Evolutionary conservation across 2,797 vertebrate species (phyloP).

Genomic region (Gymnoscopelus braueri): DNA sequence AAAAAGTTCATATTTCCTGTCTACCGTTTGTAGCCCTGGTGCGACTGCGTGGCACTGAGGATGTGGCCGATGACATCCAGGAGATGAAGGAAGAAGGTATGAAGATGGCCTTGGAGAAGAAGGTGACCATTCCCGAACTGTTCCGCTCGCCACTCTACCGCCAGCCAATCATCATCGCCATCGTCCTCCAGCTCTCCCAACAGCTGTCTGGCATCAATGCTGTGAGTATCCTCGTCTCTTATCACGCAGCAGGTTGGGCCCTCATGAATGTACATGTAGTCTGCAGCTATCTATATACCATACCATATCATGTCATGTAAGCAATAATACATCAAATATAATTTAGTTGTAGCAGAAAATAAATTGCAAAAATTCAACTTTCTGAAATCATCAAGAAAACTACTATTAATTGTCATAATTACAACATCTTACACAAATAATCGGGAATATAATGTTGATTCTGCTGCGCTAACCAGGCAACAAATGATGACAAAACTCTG

Average conservation of each 20-base stretch:
- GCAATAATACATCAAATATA: no score
- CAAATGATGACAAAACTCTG: constrained; percentile 15
- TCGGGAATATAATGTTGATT: no score
- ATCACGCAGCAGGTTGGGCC: constrained; percentile 36
- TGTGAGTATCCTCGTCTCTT: constrained; percentile 74
- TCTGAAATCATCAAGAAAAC: no score
- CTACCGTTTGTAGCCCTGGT: constrained; percentile 81
- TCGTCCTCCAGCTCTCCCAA: constrained; percentile 93
- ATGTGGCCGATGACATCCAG: constrained; percentile 86
- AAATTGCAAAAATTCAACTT: no score
- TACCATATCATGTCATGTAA: no score
- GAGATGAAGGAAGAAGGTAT: constrained; percentile 94
- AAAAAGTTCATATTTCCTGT: neutral
- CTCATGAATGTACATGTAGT: neutral
- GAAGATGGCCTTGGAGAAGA: constrained; percentile 90
- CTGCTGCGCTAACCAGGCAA: no score
- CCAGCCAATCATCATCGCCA: constrained; percentile 91
- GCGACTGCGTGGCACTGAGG: constrained; percentile 82
- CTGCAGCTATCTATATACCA: no score
- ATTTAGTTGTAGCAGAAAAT: no score
- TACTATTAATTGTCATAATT: no score
- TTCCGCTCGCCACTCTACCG: constrained; percentile 87
- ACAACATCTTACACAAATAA: no score
- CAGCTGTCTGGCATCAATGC: constrained; percentile 97
- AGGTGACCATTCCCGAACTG: constrained; percentile 88